Evolutionary conservation across 2,797 vertebrate species (phyloP).

Genomic region (Tolypeutes matacus): DNA sequence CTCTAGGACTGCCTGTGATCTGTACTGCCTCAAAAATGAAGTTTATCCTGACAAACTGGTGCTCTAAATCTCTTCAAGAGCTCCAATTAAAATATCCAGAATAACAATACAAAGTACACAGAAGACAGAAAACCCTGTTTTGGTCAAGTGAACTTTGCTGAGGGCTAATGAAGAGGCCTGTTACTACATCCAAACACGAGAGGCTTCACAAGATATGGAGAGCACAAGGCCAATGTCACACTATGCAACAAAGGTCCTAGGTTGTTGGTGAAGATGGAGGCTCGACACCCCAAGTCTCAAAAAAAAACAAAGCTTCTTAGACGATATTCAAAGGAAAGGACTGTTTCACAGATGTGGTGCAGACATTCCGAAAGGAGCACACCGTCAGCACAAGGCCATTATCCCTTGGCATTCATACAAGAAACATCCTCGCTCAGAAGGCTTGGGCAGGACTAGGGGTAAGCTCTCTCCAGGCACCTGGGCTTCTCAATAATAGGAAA

Average conservation of each 20-base stretch:
- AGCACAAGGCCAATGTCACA: background rate
- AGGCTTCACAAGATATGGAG: background rate
- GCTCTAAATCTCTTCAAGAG: background rate
- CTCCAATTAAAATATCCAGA: slow-evolving; percentile 27
- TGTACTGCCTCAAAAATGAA: background rate
- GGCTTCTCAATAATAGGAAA: background rate
- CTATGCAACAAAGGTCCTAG: background rate
- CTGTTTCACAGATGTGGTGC: background rate
- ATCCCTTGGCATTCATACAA: background rate
- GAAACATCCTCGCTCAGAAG: background rate
- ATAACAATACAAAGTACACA: background rate
- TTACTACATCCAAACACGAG: background rate
- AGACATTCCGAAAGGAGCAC: background rate
- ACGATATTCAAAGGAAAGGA: background rate
- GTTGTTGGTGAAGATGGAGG: background rate
- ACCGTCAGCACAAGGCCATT: background rate
- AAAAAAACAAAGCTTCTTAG: background rate
- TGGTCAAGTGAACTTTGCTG: slow-evolving; percentile 22
- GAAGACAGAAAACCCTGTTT: background rate
- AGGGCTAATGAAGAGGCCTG: background rate
- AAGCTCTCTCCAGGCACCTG: background rate
- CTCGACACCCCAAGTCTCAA: background rate
- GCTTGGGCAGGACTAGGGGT: accelerated
- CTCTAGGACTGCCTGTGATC: background rate
- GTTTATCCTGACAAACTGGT: background rate